Conservation (phyloP, 1,140 invertebrate species). For the Hylaeus anthracinus region DNA sequence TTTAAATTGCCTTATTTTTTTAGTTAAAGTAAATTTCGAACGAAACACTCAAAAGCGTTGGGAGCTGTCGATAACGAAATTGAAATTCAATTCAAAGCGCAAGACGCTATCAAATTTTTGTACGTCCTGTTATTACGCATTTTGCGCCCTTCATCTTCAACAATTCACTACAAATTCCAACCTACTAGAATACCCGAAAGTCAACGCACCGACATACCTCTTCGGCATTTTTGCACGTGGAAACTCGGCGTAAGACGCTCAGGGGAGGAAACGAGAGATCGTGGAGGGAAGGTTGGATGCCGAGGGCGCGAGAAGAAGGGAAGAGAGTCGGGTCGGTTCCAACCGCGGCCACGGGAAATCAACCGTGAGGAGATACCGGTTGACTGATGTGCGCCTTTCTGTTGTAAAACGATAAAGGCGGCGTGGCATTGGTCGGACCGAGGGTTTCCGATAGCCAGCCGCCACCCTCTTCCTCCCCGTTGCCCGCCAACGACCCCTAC, state of each 20-base stretch:
- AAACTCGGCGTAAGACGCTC: neutral
- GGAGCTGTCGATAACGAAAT: too few species aligned
- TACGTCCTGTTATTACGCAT: too few species aligned
- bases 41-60: too few species aligned
- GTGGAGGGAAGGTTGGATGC: neutral
- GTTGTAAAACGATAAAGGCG: conserved; percentile 82
- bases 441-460: conserved; percentile 79
- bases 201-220: too few species aligned
- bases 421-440: conserved; percentile 79
- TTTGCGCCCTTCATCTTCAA: too few species aligned
- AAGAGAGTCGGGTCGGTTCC: conserved; percentile 56
- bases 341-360: conserved; percentile 80
- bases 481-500: neutral
- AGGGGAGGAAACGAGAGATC: neutral
- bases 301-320: conserved; percentile 1
- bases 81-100: too few species aligned
- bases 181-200: too few species aligned
- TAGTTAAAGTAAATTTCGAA: too few species aligned
- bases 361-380: conserved; percentile 82
- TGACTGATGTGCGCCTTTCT: conserved; percentile 82
- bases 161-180: too few species aligned
- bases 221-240: too few species aligned
- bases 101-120: too few species aligned
- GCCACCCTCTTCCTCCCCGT: conserved; percentile 29
- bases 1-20: too few species aligned